phyloP scores from a whole-genome alignment of 2,797 vertebrate species.

The Eulemur albifrons region DNA sequence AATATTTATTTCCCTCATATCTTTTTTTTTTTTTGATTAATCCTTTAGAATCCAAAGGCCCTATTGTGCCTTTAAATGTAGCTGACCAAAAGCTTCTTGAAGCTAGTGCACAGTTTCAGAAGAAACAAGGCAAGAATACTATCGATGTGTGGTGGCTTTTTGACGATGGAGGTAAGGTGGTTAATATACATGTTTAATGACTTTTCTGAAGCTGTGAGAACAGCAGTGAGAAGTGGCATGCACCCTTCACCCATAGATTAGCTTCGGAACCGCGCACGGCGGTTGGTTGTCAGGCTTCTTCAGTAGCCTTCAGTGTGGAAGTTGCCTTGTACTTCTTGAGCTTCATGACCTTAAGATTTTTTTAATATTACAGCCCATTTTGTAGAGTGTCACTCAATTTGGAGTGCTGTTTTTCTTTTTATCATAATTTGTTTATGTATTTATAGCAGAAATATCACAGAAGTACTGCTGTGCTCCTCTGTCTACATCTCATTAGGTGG shows the following conservation, averaged over 20 bases:
- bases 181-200: background rate
- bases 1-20: background rate
- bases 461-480: background rate
- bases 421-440: background rate
- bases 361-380: background rate
- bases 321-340: background rate
- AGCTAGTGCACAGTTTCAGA: conserved; percentile 94
- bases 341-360: background rate
- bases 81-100: conserved; percentile 94
- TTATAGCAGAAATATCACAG: background rate
- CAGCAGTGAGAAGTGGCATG: background rate
- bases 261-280: background rate
- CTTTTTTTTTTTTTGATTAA: conserved; percentile 54
- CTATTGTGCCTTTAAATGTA: conserved; percentile 87
- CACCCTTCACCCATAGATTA: background rate
- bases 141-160: conserved; percentile 99
- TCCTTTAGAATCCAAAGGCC: conserved; percentile 88
- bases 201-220: background rate
- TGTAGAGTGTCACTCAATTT: background rate
- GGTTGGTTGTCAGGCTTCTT: background rate
- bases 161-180: conserved; percentile 93
- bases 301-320: background rate
- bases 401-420: background rate
- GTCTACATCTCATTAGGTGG: background rate
- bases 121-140: conserved; percentile 96